phyloP scores from a whole-genome alignment of 2,797 vertebrate species.

The Eospalax fontanierii region DNA sequence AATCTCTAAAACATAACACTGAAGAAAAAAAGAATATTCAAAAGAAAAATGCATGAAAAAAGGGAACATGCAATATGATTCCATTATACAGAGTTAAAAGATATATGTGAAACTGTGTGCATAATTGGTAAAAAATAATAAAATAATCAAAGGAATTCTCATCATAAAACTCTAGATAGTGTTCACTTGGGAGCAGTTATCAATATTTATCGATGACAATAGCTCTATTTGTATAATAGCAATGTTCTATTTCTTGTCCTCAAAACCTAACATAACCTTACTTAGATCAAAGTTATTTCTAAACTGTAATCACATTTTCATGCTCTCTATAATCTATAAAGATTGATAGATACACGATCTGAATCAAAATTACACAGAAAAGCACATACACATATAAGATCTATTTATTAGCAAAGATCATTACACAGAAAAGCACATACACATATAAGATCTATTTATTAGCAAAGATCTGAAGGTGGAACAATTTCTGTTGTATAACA shows the following conservation, averaged over 20 bases:
- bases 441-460: not conserved
- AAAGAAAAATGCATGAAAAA: not conserved
- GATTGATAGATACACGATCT: not conserved
- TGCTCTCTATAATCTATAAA: not conserved
- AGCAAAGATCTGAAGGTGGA: not conserved
- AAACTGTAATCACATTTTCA: not conserved
- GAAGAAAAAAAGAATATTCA: not conserved
- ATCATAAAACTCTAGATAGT: not conserved
- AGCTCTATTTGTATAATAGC: not conserved
- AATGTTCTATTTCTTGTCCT: not conserved
- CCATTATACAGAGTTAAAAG: not conserved
- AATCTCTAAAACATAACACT: not conserved
- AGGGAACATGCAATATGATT: not conserved
- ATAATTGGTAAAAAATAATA: not conserved
- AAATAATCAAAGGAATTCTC: not conserved
- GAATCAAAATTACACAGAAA: not conserved
- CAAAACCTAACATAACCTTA: not conserved
- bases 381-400: not conserved
- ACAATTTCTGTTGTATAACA: not conserved
- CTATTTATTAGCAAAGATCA: not conserved
- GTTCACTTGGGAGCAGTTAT: no score
- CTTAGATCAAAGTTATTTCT: not conserved
- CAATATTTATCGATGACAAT: no score
- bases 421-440: not conserved
- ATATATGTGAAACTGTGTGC: not conserved